These are phyloP conservation scores for Empidonax traillii DNA, from an alignment of 2,113 vertebrate genomes.

Conservation along the genomic window DNA sequence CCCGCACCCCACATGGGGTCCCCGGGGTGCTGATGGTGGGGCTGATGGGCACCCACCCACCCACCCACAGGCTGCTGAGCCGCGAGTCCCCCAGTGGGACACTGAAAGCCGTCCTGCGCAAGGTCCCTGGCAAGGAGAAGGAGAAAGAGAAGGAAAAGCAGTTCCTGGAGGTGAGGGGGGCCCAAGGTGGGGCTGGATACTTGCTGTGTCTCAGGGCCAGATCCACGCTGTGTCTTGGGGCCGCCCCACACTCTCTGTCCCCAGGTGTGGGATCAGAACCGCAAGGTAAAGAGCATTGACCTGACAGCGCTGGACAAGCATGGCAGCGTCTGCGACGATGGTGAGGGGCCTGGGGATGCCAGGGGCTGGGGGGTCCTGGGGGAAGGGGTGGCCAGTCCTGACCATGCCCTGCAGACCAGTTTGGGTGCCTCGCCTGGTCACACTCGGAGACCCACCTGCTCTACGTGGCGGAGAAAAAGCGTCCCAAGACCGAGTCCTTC, in stretches of 20 bases:
- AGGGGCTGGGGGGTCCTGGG: neutral
- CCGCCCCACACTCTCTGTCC: fast-evolving
- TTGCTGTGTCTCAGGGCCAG: fast-evolving
- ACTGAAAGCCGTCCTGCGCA: constrained; percentile 90
- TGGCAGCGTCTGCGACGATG: constrained; percentile 89
- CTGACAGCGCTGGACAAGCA: constrained; percentile 90
- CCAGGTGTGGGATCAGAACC: constrained; percentile 94
- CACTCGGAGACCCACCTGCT: constrained; percentile 95
- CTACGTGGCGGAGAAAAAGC: constrained; percentile 96
- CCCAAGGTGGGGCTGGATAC: fast-evolving
- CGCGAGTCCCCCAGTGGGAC: constrained; percentile 88
- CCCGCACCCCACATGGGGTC: fast-evolving
- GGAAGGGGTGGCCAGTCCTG: fast-evolving
- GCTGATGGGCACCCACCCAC: neutral
- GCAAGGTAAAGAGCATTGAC: constrained; percentile 91
- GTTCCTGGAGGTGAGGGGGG: constrained; percentile 85
- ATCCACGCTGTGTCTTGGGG: fast-evolving
- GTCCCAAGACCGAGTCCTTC: constrained; percentile 90
- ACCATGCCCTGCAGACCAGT: constrained; percentile 80
- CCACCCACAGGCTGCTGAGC: constrained; percentile 81
- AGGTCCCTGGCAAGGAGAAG: constrained; percentile 76
- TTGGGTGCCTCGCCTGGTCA: constrained; percentile 96
- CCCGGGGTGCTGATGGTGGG: fast-evolving
- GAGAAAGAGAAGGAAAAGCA: constrained; percentile 83
- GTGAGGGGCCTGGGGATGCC: constrained; percentile 56